phyloP scores from a whole-genome alignment of 2,113 vertebrate genomes.

The Salvelinus alpinus region DNA sequence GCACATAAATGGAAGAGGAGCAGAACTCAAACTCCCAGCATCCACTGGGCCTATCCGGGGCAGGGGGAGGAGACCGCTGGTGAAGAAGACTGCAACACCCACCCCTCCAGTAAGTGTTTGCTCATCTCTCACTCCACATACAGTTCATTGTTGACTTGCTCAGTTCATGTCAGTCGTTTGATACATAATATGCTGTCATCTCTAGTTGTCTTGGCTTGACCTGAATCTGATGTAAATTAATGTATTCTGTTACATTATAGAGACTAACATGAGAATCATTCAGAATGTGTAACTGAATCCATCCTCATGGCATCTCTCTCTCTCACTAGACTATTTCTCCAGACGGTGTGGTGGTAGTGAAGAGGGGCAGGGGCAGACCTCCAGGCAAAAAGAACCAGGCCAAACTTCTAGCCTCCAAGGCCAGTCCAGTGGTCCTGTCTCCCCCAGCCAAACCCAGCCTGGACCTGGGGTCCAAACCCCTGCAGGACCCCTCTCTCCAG shows the following conservation, averaged over 20 bases:
- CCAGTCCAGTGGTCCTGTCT: conserved; percentile 1
- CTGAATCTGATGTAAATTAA: too few relatives aligned
- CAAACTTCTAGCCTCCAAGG: conserved; percentile 16
- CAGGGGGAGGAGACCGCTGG: conserved; percentile 51
- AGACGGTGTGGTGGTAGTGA: conserved; percentile 51
- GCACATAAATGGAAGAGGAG: conserved; percentile 61
- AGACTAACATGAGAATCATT: too few relatives aligned
- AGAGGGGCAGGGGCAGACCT: conserved; percentile 69
- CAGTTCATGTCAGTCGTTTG: too few relatives aligned
- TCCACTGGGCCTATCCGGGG: conserved; percentile 25
- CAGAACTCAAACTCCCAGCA: conserved; percentile 62
- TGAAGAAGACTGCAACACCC: not conserved
- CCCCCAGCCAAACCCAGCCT: not conserved
- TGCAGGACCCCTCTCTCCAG: conserved; percentile 31
- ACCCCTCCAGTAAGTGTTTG: not conserved
- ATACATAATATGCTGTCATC: too few relatives aligned
- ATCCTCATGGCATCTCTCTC: not conserved
- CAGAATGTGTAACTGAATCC: too few relatives aligned
- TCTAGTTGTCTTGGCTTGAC: too few relatives aligned
- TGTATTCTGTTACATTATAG: too few relatives aligned
- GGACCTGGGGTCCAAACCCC: conserved; percentile 33
- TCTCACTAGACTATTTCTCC: conserved; percentile 28
- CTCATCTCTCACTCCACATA: not conserved
- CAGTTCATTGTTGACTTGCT: too few relatives aligned
- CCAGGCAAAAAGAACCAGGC: conserved; percentile 50